Base-by-base conservation (phyloP, 2,113 vertebrate genomes). In the Ciconia maguari region DNA sequence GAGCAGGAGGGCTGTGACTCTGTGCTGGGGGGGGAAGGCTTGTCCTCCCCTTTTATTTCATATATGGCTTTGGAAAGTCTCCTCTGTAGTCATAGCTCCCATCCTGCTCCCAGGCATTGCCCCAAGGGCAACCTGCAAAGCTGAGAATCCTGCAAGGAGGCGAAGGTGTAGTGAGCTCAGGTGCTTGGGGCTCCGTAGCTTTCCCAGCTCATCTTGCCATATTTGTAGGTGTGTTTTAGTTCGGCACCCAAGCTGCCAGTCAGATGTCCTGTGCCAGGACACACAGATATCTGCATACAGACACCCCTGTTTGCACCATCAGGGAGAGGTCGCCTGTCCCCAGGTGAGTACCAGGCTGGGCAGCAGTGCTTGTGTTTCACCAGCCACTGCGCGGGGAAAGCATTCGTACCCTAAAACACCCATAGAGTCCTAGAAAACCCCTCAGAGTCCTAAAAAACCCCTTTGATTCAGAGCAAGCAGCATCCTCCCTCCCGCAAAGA, bases 1-100 rank as follows among this genome's bases (percentile, higher is more conserved):
- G 21, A 57, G 24, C 1, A 1, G 15, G 55, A 49, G 18, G 11
- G 42, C 62, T 79, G 75, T 30, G 83, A 32, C 9, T 72, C 32
- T 13, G 1, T 0, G 0, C 18, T 52, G 48, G 1, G 3, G 26
- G 3, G 16, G 13, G 9, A 62, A 75, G 42, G 30, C 8, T 81
- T 3, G 0, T 46, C 51, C 32, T 84, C 6, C 16, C 4, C 6
- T 89, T 74, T 78, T 46, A 26, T 38, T 58, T 60, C 77, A 27
- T 52, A 18, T 9, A 26, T 0, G 0, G 24, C 22, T 84, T 74
- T 58, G 77, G 77, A 19, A 89, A 71, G 11, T 44, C 14, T 83
- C 5, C 7, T 36, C 34, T n/a, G 38, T 18, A 52, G 72, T 32
- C 41, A 32, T 16, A 60, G 6, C 8, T 26, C 46, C 48, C 4